phyloP scores from a whole-genome alignment of 2,888 invertebrate genomes.

The Halictus ligatus region DNA sequence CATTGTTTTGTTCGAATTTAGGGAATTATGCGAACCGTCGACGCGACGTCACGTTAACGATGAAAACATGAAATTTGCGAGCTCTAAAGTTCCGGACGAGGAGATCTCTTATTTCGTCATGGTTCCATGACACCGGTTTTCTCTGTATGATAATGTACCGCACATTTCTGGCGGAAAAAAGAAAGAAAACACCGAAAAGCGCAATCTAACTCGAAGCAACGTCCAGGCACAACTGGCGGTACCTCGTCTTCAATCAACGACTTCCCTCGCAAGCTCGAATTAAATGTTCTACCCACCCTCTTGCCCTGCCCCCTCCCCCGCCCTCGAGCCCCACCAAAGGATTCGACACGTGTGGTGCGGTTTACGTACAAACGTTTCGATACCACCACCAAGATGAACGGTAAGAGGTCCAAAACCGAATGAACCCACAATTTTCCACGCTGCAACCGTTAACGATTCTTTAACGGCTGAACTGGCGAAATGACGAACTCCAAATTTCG shows the following conservation, averaged over 20 bases:
- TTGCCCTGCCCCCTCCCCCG: conserved; percentile 65
- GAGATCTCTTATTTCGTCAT: background rate
- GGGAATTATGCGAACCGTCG: background rate
- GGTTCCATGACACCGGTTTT: background rate
- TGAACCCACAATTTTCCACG: conserved; percentile 1
- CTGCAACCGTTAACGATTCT: background rate
- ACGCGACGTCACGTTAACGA: background rate
- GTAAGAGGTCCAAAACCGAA: conserved; percentile 36
- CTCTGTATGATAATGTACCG: background rate
- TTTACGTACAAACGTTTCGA: conserved; percentile 48
- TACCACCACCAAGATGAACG: conserved; percentile 40
- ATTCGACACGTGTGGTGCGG: conserved; percentile 53
- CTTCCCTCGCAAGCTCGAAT: conserved; percentile 85
- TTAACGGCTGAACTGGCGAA: background rate
- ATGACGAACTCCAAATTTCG: background rate
- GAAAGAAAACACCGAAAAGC: conserved; percentile 9
- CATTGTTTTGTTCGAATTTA: conserved; percentile 34
- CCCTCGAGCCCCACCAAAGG: conserved; percentile 38
- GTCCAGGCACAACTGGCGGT: conserved; percentile 63
- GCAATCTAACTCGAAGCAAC: conserved; percentile 54
- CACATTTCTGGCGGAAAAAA: conserved; percentile 1
- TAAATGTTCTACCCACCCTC: conserved; percentile 79
- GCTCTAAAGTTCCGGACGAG: background rate
- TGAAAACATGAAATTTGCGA: background rate
- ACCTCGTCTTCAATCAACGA: conserved; percentile 83